A percentile compares a stretch with the other conserved stretches of the same genome.
These are phyloP conservation scores for Siniperca knerii DNA, from an alignment of 2,113 vertebrate genomes.

Conservation along the genomic window DNA sequence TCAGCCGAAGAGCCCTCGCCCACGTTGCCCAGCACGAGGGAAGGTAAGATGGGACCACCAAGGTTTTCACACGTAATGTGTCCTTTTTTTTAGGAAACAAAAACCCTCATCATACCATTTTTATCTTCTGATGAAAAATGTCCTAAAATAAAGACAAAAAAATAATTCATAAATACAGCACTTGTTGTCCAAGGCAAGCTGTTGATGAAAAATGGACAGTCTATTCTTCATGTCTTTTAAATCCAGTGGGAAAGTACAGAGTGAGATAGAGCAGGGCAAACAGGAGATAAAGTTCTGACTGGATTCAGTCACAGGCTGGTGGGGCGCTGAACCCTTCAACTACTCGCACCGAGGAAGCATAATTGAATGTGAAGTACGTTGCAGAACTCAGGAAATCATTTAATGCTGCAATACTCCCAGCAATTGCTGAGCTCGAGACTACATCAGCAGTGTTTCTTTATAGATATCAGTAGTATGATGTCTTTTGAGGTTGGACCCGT, in stretches of 20 bases:
- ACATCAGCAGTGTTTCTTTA: not conserved
- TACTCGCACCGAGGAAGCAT: not conserved
- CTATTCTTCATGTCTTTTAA: conserved; percentile 19
- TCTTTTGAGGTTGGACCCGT: not conserved
- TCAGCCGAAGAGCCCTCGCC: conserved; percentile 89
- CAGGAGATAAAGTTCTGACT: conserved; percentile 2
- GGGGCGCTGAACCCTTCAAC: conserved; percentile 13
- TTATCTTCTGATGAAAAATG: not conserved
- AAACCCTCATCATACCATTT: not conserved
- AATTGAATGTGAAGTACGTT: conserved; percentile 10
- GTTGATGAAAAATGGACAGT: conserved; percentile 20
- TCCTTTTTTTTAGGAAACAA: not conserved
- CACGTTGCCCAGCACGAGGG: conserved; percentile 87
- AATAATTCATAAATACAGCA: not conserved
- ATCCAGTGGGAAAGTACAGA: conserved; percentile 17
- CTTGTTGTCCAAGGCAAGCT: not conserved
- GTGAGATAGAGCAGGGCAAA: conserved; percentile 15
- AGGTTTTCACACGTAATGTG: no score
- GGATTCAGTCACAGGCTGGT: conserved; percentile 1
- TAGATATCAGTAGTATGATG: not conserved
- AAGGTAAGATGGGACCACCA: conserved; percentile 84
- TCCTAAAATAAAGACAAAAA: not conserved
- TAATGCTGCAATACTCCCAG: not conserved
- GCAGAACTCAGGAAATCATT: not conserved
- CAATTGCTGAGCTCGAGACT: not conserved